Evolutionary conservation across 2,797 vertebrate genomes (phyloP).

Genomic region (Onychomys leucogaster): DNA sequence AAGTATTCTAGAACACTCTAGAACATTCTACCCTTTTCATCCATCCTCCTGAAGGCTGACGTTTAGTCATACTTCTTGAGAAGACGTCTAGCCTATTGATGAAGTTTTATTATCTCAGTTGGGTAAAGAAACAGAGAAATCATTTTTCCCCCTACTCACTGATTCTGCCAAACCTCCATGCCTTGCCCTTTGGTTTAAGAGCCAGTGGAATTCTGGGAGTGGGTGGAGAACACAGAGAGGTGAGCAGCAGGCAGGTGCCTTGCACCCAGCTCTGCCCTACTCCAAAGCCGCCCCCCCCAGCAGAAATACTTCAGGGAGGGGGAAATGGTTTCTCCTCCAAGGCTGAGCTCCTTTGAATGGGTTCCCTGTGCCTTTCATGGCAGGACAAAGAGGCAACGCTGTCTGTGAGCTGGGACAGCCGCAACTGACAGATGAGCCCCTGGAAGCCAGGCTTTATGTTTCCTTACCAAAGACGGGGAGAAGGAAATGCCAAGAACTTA

Average conservation of each 20-base stretch:
- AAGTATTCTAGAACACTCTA: constrained; percentile 49
- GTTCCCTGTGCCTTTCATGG: neutral
- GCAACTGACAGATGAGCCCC: neutral
- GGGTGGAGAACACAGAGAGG: neutral
- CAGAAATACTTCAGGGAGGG: constrained; percentile 20
- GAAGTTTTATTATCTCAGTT: neutral
- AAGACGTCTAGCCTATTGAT: neutral
- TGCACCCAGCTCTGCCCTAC: neutral
- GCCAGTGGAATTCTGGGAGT: neutral
- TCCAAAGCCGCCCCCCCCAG: neutral
- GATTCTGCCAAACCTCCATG: neutral
- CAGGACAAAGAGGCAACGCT: neutral
- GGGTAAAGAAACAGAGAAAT: neutral
- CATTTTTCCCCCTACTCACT: neutral
- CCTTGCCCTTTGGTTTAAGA: neutral
- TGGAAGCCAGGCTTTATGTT: neutral
- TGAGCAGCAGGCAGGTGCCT: neutral
- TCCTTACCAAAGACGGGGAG: constrained; percentile 30
- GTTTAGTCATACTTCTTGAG: neutral
- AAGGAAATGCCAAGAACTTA: constrained; percentile 21
- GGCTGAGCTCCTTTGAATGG: neutral
- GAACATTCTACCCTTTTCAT: neutral
- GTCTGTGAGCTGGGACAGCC: neutral
- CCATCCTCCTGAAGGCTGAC: neutral
- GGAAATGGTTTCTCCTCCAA: constrained; percentile 25